A percentile compares a stretch with the other conserved stretches of the same genome.
Conservation (phyloP, 2,888 invertebrate genomes). For the Dolomedes plantarius region DNA sequence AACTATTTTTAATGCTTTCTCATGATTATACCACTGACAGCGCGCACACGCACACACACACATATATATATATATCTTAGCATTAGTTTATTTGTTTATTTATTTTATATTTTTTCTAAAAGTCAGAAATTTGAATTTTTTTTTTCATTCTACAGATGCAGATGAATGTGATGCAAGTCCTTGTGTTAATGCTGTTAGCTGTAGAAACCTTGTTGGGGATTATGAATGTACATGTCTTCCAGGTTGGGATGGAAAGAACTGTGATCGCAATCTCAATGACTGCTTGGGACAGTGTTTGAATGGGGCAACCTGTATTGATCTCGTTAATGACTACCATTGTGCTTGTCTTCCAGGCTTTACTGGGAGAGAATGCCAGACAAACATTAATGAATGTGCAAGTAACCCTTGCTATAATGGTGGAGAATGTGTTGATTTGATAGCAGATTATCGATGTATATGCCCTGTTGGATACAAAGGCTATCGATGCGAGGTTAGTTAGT, state of each 20-base stretch:
- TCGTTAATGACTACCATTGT: slow-evolving; percentile 76
- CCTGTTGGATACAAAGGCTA: slow-evolving; percentile 91
- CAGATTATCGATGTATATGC: slow-evolving; percentile 91
- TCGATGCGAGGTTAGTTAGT: slow-evolving; percentile 88
- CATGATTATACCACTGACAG: too few species aligned
- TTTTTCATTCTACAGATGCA: slow-evolving; percentile 81
- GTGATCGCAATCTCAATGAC: slow-evolving; percentile 76
- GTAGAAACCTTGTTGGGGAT: slow-evolving; percentile 89
- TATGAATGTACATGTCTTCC: slow-evolving; percentile 88
- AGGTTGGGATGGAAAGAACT: slow-evolving; percentile 82
- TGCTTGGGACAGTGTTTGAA: slow-evolving; percentile 77
- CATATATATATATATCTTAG: background rate
- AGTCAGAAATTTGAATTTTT: too few species aligned
- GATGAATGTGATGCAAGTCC: slow-evolving; percentile 88
- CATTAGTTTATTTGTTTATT: too few species aligned
- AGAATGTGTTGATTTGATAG: slow-evolving; percentile 90
- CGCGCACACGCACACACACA: too few species aligned
- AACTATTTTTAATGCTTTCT: too few species aligned
- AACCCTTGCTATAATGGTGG: slow-evolving; percentile 93
- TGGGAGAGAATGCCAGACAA: slow-evolving; percentile 80
- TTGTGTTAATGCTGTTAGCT: slow-evolving; percentile 90
- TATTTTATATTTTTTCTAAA: too few species aligned
- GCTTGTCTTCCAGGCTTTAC: slow-evolving; percentile 75
- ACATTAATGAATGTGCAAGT: slow-evolving; percentile 91
- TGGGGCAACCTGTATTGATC: slow-evolving; percentile 77